These are phyloP conservation scores for Papilio demoleus DNA, from an alignment of 2,888 invertebrate species.

Conservation along the genomic window DNA sequence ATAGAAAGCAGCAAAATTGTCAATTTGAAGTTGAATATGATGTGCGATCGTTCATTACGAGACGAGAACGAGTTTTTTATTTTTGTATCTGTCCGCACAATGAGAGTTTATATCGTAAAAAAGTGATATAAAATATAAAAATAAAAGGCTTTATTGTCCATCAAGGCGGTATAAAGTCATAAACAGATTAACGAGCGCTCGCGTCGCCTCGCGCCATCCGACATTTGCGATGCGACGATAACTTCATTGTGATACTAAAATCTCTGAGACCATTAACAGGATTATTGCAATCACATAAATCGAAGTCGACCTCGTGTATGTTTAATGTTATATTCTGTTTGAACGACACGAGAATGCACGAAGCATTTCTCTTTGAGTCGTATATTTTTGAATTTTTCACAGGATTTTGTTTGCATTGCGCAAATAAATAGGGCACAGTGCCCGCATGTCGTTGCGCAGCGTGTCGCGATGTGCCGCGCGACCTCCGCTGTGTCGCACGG, in stretches of 20 bases:
- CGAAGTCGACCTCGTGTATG: not conserved
- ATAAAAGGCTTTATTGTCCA: conserved; percentile 20
- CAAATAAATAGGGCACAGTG: not conserved
- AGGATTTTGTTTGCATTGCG: not conserved
- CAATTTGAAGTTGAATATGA: not conserved
- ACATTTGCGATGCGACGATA: not conserved
- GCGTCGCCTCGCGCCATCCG: not conserved
- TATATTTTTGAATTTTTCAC: not conserved
- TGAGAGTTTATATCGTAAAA: conserved; percentile 1
- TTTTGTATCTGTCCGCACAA: not conserved
- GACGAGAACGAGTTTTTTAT: not conserved
- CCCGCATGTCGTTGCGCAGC: conserved; percentile 10
- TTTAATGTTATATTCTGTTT: not conserved
- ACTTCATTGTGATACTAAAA: not conserved
- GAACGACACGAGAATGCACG: not conserved
- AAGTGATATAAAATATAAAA: conserved; percentile 14
- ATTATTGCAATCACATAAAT: not conserved
- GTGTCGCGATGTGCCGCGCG: not conserved
- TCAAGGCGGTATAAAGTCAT: conserved; percentile 8
- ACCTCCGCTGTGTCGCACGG: not conserved
- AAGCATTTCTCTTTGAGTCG: not conserved
- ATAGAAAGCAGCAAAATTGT: not conserved
- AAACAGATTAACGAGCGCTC: conserved; percentile 20
- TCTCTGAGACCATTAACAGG: not conserved
- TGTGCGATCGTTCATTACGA: not conserved